phyloP scores from a whole-genome alignment of 2,113 vertebrate genomes.

The Sigmodon hispidus region DNA sequence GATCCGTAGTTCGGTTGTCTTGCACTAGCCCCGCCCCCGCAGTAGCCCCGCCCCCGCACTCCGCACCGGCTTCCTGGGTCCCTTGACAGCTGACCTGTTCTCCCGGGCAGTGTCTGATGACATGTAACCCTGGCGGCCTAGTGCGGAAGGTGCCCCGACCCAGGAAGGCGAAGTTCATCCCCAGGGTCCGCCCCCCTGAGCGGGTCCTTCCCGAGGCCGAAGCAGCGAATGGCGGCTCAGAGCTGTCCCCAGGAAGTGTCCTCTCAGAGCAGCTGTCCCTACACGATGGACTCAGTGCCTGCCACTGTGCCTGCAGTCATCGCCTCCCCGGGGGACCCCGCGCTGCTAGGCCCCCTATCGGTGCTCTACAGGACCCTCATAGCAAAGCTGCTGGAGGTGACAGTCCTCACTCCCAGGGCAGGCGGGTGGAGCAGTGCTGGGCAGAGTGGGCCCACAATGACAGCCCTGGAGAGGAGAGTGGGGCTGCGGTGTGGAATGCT shows the following conservation, averaged over 20 bases:
- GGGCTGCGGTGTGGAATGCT: not conserved
- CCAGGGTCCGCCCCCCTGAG: not conserved
- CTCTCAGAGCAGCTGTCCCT: not conserved
- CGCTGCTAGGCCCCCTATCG: conserved; percentile 64
- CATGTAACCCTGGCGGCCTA: not conserved
- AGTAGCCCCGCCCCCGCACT: not conserved
- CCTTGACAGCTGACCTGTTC: no score
- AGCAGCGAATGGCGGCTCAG: not conserved
- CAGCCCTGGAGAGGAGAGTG: not conserved
- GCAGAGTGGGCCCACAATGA: not conserved
- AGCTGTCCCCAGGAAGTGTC: not conserved
- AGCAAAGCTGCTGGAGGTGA: conserved; percentile 82
- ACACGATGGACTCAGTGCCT: conserved; percentile 55
- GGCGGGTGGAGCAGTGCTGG: not conserved
- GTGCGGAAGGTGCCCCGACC: not conserved
- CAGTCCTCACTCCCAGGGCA: not conserved
- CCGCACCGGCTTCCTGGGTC: not conserved
- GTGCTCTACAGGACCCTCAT: conserved; percentile 73
- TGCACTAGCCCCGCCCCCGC: not conserved
- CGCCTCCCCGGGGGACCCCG: conserved; percentile 47
- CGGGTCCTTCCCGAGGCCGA: not conserved
- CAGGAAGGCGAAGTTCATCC: conserved; percentile 80
- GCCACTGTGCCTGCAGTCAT: conserved; percentile 40
- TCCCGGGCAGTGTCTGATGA: conserved; percentile 35
- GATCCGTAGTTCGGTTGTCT: not conserved